Base-by-base conservation (phyloP, 2,797 vertebrate species). In the Taeniopygia guttata region DNA sequence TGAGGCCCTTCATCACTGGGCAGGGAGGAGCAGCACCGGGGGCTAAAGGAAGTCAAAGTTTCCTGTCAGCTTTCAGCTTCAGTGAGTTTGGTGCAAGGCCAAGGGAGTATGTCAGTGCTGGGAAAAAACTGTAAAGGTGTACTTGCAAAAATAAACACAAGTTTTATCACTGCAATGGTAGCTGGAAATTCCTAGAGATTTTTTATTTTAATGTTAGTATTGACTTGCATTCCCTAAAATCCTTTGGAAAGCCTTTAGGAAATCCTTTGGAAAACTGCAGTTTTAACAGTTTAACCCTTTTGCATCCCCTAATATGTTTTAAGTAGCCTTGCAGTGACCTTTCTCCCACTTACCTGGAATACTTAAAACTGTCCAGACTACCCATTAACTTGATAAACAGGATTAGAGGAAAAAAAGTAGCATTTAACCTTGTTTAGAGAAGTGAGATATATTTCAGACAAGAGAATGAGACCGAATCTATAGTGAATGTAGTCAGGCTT, bases 381-480 rank as follows among this genome's bases (percentile, higher is more conserved):
- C 68, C 9, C 4, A 10, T 11, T 80, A 67, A 90, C 30, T 58
- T 48, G 16, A 43, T 95, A 87, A 96, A 72, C 56, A 78, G 72
- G 85, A 97, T 96, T 95, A 96, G 26, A n/a, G 30, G 36, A 89
- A 72, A 52, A 89, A 94, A 96, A 95, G 93, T 78, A 96, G 83
- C 43, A 84, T 66, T 93, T 90, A 92, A 87, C 81, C 78, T 93
- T 73, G 38, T 95, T 91, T 80, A 77, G 52, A 62, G 54, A 80
- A 72, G 67, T 54, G 66, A 92, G 64, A 58, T 79, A 18, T 38
- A 56, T 87, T 93, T 94, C 83, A 79, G 87, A 48, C 72, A 38
- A 56, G 20, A 63, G 48, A 67, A 76, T 89, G 79, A 90, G 69
- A 84, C 25, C 5, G 22, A 73, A 9, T 48, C 43, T 91, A 23